Evolutionary conservation across 1,140 invertebrate genomes (phyloP).

Genomic region (Drosophila ercepeae): DNA sequence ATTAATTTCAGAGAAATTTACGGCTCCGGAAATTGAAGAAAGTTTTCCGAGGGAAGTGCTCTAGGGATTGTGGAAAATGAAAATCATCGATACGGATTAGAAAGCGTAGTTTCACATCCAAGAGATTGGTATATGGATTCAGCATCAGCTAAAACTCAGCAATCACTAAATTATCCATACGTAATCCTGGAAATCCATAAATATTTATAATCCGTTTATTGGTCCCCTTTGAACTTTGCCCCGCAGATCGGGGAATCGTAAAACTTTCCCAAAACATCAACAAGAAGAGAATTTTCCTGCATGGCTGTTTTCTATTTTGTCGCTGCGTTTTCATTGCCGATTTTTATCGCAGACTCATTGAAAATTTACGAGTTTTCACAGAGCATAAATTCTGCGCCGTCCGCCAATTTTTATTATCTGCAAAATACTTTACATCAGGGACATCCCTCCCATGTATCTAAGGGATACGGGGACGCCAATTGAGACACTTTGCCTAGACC

Average conservation of each 20-base stretch:
- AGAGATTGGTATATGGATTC: not conserved
- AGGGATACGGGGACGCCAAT: conserved; percentile 33
- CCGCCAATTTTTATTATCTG: conserved; percentile 71
- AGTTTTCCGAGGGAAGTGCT: not conserved
- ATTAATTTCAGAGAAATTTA: conserved; percentile 33
- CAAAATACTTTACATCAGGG: conserved; percentile 63
- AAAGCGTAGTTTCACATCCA: not conserved
- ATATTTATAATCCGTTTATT: conserved; percentile 40
- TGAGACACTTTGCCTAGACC: conserved; percentile 58
- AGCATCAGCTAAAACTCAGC: not conserved
- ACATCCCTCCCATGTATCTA: too few relatives aligned
- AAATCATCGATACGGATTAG: not conserved
- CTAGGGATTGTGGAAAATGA: not conserved
- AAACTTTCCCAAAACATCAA: conserved; percentile 26
- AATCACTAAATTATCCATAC: not conserved
- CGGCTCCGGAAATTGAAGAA: conserved; percentile 26
- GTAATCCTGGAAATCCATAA: conserved; percentile 17
- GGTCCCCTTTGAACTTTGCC: not conserved
- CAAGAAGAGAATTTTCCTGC: conserved; percentile 1
- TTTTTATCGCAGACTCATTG: conserved; percentile 63
- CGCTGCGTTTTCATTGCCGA: conserved; percentile 41
- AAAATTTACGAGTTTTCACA: conserved; percentile 64
- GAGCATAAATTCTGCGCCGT: conserved; percentile 53
- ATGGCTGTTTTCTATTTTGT: conserved; percentile 42
- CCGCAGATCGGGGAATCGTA: conserved; percentile 17